Evolutionary conservation across 2,797 vertebrate genomes (phyloP).

Genomic region (Leptodactylus fallax): DNA sequence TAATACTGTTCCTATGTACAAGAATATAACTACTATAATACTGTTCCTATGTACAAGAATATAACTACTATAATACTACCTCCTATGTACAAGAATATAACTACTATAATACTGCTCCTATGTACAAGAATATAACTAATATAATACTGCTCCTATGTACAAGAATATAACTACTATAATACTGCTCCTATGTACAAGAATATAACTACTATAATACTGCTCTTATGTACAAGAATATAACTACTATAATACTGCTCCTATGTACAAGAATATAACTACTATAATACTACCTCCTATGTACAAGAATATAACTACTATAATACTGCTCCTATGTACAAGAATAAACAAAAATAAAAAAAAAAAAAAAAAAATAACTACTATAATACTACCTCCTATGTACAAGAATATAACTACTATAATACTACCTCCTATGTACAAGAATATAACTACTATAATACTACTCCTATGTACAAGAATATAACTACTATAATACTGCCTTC

Average conservation of each 20-base stretch:
- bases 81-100: not conserved
- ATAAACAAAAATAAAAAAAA: too few relatives aligned
- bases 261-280: not conserved
- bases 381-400: not conserved
- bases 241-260: not conserved
- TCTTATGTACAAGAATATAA: not conserved
- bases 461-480: not conserved
- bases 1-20: not conserved
- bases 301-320: not conserved
- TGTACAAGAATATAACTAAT: constrained; percentile 4
- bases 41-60: not conserved
- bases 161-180: constrained; percentile 5
- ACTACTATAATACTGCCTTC: too few relatives aligned
- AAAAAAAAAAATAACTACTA: constrained; percentile 1
- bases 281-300: not conserved
- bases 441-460: constrained; percentile 4
- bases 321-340: too few relatives aligned
- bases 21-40: not conserved
- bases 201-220: not conserved
- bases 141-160: constrained; percentile 9
- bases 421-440: not conserved
- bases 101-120: not conserved
- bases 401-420: constrained; percentile 6
- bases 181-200: not conserved
- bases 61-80: constrained; percentile 7